These are phyloP conservation scores for Shinisaurus crocodilurus DNA, from an alignment of 2,113 vertebrate genomes.

Conservation along the genomic window DNA sequence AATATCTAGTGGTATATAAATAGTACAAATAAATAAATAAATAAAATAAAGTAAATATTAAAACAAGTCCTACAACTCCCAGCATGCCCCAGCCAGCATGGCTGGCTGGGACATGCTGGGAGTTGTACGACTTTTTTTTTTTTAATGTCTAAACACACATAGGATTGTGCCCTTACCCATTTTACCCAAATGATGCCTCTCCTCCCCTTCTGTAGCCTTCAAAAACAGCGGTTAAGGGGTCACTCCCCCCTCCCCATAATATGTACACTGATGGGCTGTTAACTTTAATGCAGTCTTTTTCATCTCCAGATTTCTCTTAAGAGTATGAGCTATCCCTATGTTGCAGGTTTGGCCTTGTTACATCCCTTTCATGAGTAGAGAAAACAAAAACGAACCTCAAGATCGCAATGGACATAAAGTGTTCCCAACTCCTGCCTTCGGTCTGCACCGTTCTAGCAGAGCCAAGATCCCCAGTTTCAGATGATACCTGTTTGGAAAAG, in stretches of 20 bases:
- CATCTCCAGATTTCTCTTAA: not conserved
- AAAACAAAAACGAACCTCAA: not conserved
- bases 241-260: not conserved
- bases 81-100: too few relatives aligned
- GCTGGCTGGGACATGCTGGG: too few relatives aligned
- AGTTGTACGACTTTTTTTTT: too few relatives aligned
- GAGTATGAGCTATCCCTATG: too few relatives aligned
- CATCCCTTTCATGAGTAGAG: slow-evolving; percentile 19
- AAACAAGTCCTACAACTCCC: too few relatives aligned
- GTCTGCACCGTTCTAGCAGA: slow-evolving; percentile 85
- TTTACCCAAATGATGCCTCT: not conserved
- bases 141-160: too few relatives aligned
- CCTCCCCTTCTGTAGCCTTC: not conserved
- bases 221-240: not conserved
- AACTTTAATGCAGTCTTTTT: not conserved
- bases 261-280: not conserved
- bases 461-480: slow-evolving; percentile 78
- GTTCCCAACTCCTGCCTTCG: slow-evolving; percentile 82
- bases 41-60: too few relatives aligned
- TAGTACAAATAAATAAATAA: too few relatives aligned
- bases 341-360: not conserved
- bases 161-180: too few relatives aligned
- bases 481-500: slow-evolving; percentile 94
- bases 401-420: slow-evolving; percentile 82
- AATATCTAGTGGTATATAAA: too few relatives aligned